phyloP scores from a whole-genome alignment of 1,140 invertebrate species.

The Heliconius nattereri region DNA sequence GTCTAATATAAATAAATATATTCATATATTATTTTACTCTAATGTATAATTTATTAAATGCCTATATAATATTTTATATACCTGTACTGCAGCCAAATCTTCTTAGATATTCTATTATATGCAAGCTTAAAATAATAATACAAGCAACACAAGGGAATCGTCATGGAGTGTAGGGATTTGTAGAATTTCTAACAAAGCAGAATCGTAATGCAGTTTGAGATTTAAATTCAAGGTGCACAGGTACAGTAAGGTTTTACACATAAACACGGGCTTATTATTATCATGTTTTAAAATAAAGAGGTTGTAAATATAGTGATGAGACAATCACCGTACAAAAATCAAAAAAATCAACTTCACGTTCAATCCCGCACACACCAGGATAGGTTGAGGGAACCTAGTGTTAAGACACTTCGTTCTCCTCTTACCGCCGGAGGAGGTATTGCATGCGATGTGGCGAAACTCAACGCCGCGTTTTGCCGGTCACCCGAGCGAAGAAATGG shows the following conservation, averaged over 20 bases:
- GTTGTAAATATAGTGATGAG: neutral
- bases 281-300: neutral
- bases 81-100: too few species aligned
- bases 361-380: too few species aligned
- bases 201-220: conserved; percentile 61
- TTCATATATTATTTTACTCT: too few species aligned
- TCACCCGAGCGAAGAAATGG: too few species aligned
- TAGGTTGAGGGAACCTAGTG: too few species aligned
- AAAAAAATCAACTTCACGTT: too few species aligned
- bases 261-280: neutral
- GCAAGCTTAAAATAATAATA: conserved; percentile 55
- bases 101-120: neutral
- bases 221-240: conserved; percentile 39
- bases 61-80: neutral
- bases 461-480: too few species aligned
- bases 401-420: too few species aligned
- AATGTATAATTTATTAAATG: neutral
- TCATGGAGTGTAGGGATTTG: conserved; percentile 69
- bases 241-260: conserved; percentile 22
- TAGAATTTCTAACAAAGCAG: conserved; percentile 52
- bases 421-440: too few species aligned
- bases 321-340: neutral
- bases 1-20: neutral
- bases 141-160: conserved; percentile 65
- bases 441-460: too few species aligned